A percentile compares a stretch with the other conserved stretches of the same genome.
phyloP scores from a whole-genome alignment of 2,797 vertebrate species.

The Clarias fuscus region DNA sequence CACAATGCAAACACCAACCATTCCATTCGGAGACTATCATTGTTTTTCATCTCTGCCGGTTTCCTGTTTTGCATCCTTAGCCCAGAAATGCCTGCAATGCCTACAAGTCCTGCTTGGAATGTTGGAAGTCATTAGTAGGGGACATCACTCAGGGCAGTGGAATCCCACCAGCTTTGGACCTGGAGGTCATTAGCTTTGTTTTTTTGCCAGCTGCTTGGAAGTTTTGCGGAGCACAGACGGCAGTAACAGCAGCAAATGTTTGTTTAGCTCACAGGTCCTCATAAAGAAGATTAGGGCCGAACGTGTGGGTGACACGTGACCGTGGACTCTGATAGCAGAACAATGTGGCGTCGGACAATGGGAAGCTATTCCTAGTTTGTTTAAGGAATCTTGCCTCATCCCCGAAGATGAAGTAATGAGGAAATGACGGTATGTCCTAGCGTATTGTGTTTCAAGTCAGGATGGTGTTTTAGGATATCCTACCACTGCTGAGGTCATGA shows the following conservation, averaged over 20 bases:
- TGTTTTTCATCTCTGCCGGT: constrained; percentile 25
- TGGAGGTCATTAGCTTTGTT: constrained; percentile 37
- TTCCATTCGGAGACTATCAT: constrained; percentile 5
- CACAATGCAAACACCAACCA: neutral
- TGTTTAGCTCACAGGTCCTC: constrained; percentile 66
- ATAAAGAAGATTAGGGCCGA: constrained; percentile 63
- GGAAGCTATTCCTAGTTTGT: constrained; percentile 6
- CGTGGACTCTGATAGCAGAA: constrained; percentile 12
- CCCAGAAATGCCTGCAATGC: constrained; percentile 41
- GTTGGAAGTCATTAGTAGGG: constrained; percentile 39
- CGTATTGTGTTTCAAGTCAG: constrained; percentile 9
- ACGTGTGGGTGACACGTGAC: constrained; percentile 32
- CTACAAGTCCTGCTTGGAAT: constrained; percentile 50
- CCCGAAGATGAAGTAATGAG: constrained; percentile 43
- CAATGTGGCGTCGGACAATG: constrained; percentile 28
- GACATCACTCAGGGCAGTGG: constrained; percentile 32
- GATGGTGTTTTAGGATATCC: constrained; percentile 16
- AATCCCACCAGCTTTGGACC: constrained; percentile 43
- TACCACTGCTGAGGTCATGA: constrained; percentile 17
- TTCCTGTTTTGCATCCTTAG: constrained; percentile 46
- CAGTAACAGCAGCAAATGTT: constrained; percentile 69
- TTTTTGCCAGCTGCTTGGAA: constrained; percentile 9
- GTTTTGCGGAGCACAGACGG: neutral
- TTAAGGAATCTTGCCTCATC: constrained; percentile 3
- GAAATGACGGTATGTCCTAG: constrained; percentile 32